A percentile compares a stretch with the other conserved stretches of the same genome.
phyloP scores from a whole-genome alignment of 2,113 vertebrate species.

The Nothocercus nigrocapillus region DNA sequence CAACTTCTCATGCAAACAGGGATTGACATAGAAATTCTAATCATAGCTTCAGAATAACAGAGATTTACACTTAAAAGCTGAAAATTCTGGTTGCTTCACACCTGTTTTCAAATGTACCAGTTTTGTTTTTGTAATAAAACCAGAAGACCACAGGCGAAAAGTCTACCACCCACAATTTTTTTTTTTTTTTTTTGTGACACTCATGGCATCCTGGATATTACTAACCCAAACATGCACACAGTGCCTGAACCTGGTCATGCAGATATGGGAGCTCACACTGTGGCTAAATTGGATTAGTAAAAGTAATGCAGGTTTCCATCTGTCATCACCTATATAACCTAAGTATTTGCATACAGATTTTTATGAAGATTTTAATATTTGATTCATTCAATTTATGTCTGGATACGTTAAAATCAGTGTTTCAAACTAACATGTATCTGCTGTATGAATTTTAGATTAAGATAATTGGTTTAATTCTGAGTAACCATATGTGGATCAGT shows the following conservation, averaged over 20 bases:
- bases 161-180: background rate
- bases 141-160: background rate
- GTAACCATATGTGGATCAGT: background rate
- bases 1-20: background rate
- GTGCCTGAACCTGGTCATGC: background rate
- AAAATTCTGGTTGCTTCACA: background rate
- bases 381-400: background rate
- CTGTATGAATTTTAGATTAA: background rate
- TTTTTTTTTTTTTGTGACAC: background rate
- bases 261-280: background rate
- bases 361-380: background rate
- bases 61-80: background rate
- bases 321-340: background rate
- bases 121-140: background rate
- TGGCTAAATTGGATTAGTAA: background rate
- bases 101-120: background rate
- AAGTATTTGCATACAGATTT: background rate
- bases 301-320: background rate
- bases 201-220: background rate
- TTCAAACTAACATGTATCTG: background rate
- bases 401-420: background rate
- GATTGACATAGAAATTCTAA: background rate
- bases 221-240: rapidly evolving
- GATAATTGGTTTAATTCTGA: background rate
- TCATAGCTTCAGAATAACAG: background rate